A percentile compares a stretch with the other conserved stretches of the same genome.
These are phyloP conservation scores for Clamator glandarius DNA, from an alignment of 2,797 vertebrate species.

Conservation along the genomic window DNA sequence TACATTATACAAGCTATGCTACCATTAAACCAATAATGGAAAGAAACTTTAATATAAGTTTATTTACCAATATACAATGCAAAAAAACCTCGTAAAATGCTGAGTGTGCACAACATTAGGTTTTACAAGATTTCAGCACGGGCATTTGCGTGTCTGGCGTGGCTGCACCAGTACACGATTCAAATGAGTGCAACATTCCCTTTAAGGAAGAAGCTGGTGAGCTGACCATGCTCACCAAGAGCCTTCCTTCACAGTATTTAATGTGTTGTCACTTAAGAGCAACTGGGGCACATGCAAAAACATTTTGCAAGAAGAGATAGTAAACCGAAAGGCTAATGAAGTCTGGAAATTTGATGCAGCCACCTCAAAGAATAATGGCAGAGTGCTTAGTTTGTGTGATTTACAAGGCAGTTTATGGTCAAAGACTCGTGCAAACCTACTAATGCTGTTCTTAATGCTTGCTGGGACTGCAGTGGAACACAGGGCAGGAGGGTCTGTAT, in stretches of 20 bases:
- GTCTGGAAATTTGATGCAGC: not conserved
- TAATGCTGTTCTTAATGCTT: not conserved
- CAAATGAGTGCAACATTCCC: slow-evolving; percentile 30
- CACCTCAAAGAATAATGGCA: accelerated
- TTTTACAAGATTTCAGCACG: slow-evolving; percentile 22
- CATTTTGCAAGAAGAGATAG: not conserved
- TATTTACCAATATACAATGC: slow-evolving; percentile 58
- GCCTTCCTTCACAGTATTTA: slow-evolving; percentile 19
- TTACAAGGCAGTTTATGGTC: not conserved
- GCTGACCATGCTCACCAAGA: not conserved
- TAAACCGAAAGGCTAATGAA: not conserved
- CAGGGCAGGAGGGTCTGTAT: not conserved
- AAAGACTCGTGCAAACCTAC: not conserved
- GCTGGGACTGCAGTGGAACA: accelerated
- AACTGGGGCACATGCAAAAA: slow-evolving; percentile 1
- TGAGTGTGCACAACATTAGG: slow-evolving; percentile 13
- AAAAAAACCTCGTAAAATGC: slow-evolving; percentile 28
- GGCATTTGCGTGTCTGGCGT: not conserved
- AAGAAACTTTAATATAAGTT: slow-evolving; percentile 44
- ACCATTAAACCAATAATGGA: not conserved
- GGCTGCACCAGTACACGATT: not conserved
- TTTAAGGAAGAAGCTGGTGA: not conserved
- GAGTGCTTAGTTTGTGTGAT: not conserved
- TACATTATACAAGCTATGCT: accelerated
- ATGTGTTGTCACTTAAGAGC: not conserved